Evolutionary conservation across 2,113 vertebrate species (phyloP), one percentile per base, ranked within the genome.

Genomic region (Otus sunia): DNA sequence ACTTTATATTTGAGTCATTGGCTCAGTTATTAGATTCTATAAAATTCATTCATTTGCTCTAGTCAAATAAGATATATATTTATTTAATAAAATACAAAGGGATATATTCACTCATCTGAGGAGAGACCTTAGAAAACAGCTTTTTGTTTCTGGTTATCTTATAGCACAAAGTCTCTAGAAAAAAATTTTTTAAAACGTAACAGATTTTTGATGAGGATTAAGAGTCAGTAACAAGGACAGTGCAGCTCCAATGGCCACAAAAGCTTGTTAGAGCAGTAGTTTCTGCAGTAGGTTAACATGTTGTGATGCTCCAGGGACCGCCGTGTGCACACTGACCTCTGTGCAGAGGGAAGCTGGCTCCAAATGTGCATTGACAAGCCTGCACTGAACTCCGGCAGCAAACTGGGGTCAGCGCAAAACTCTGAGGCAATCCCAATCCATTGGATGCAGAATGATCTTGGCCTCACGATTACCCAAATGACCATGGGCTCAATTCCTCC

Each of bases 331-430:
- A 5, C 14, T 32, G 15, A 60, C 34, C 47, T 75, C 59, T 36
- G n/a, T 12, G 25, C 43, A 74, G 41, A 74, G 37, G 18, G 12
- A 2, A 16, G 10, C 8, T 0, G 0, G 29, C 52, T 75, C 5
- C 1, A 67, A 89, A 60, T 19, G 15, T 13, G 22, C 11, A 8
- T 5, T 17, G 19, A 21, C 23, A 92, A 88, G 3, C 47, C 60
- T 53, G 21, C 2, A 2, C 17, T 52, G 60, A 86, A 18, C 34
- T 52, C 68, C 22, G 39, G 34, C 14, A 78, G n/a, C n/a, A 45
- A 49, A 13, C 23, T 21, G 30, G 77, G 20, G 23, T 34, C 76
- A 81, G 52, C 30, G n/a, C 39, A 75, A 53, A 78, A 56, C 30
- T 58, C 45, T 18, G 36, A 86, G 50, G 56, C 20, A 73, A 88